phyloP scores from a whole-genome alignment of 2,888 invertebrate species.

The Noctua janthina region DNA sequence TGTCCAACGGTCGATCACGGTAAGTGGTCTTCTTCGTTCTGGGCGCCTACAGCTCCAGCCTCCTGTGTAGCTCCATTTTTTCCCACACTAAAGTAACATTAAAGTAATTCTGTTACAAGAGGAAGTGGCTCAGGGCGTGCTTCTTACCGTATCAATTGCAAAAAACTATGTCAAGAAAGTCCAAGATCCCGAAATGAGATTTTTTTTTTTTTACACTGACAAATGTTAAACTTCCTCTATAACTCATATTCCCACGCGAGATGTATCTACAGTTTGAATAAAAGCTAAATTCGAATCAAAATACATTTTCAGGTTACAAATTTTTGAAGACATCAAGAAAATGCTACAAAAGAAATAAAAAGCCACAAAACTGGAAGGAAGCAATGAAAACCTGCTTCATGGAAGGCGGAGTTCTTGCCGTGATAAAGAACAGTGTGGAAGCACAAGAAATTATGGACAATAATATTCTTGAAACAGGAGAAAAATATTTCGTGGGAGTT shows the following conservation, averaged over 20 bases:
- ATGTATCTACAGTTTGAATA: background rate
- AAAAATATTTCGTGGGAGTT: conserved; percentile 63
- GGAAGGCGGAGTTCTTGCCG: conserved; percentile 64
- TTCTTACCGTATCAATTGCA: background rate
- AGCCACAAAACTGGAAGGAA: conserved; percentile 60
- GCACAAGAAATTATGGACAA: conserved; percentile 6
- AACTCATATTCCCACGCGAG: background rate
- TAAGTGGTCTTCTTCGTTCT: conserved; percentile 22
- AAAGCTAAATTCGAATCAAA: background rate
- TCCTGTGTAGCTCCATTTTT: background rate
- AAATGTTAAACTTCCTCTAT: background rate
- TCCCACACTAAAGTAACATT: background rate
- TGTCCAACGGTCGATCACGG: conserved; percentile 70
- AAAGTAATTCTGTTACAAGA: background rate
- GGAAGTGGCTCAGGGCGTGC: background rate
- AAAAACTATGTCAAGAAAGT: background rate
- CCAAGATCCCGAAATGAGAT: background rate
- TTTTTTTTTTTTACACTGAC: background rate
- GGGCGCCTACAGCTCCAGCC: background rate
- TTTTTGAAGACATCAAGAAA: conserved; percentile 52
- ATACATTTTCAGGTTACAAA: conserved; percentile 62
- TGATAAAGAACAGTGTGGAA: conserved; percentile 46
- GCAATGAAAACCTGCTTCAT: conserved; percentile 69
- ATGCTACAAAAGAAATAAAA: conserved; percentile 68
- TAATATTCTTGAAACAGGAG: fast-evolving